phyloP scores from a whole-genome alignment of 2,888 invertebrate genomes.

The Syritta pipiens region DNA sequence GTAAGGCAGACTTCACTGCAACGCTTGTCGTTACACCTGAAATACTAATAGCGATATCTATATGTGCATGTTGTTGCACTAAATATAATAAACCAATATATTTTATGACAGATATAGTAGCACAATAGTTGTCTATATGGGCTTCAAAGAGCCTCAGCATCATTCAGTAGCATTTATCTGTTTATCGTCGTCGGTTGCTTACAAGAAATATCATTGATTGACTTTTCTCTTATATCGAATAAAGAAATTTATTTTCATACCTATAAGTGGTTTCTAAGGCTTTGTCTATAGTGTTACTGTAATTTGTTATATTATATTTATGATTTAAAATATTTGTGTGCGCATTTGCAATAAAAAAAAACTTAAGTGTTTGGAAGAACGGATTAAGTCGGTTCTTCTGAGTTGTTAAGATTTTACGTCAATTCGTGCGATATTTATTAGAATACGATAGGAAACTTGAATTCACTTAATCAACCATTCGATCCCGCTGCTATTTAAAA shows the following conservation, averaged over 20 bases:
- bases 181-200: conserved; percentile 67
- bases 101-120: conserved; percentile 61
- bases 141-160: conserved; percentile 47
- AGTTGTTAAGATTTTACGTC: too few species aligned
- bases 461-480: conserved; percentile 63
- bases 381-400: too few species aligned
- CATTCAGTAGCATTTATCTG: conserved; percentile 65
- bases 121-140: conserved; percentile 66
- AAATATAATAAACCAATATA: conserved; percentile 50
- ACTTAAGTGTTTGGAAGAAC: too few species aligned
- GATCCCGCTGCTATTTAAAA: conserved; percentile 28
- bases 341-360: too few species aligned
- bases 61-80: conserved; percentile 60
- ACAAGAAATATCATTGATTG: conserved; percentile 34
- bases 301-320: too few species aligned
- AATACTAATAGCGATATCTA: conserved; percentile 38
- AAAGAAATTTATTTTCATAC: conserved; percentile 8
- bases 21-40: conserved; percentile 40
- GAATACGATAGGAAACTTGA: conserved; percentile 52
- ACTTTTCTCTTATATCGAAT: conserved; percentile 15
- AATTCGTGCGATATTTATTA: conserved; percentile 9
- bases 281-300: not conserved
- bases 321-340: too few species aligned
- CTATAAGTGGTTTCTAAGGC: conserved; percentile 8
- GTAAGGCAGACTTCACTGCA: conserved; percentile 18